Percentiles rank a stretch among this genome's conserved stretches.
These are phyloP conservation scores for Myotis pilosus DNA, from an alignment of 2,797 vertebrate species.

Conservation along the genomic window DNA sequence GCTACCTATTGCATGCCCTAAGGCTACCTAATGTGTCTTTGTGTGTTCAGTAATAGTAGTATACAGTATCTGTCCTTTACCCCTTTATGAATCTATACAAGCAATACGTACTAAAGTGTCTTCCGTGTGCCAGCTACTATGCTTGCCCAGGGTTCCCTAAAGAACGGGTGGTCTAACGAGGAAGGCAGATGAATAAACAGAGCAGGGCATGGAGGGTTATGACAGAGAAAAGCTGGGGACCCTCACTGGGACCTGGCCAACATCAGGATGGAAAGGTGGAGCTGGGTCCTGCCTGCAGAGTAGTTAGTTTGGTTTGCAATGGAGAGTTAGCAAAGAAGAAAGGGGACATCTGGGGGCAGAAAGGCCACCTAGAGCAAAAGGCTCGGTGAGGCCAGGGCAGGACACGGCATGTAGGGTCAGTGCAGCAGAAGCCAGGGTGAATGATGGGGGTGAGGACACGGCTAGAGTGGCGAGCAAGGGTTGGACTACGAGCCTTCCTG, in stretches of 20 bases:
- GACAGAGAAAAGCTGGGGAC: neutral
- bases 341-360: neutral
- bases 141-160: neutral
- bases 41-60: neutral
- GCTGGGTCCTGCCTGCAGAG: neutral
- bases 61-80: accelerated
- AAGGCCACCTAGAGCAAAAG: neutral
- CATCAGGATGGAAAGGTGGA: neutral
- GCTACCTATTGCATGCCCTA: neutral
- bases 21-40: neutral
- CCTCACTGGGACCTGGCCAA: neutral
- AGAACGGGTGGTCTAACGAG: neutral
- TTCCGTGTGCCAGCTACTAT: neutral
- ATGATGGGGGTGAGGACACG: neutral
- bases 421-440: neutral
- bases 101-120: neutral
- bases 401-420: accelerated
- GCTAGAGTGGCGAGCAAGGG: neutral
- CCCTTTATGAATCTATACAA: neutral
- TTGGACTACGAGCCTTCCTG: neutral
- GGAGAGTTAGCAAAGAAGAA: neutral
- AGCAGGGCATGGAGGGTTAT: neutral
- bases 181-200: neutral
- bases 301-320: neutral
- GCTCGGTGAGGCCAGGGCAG: accelerated